phyloP scores from a whole-genome alignment of 2,888 invertebrate genomes.

The Hipparchia sbordonii region DNA sequence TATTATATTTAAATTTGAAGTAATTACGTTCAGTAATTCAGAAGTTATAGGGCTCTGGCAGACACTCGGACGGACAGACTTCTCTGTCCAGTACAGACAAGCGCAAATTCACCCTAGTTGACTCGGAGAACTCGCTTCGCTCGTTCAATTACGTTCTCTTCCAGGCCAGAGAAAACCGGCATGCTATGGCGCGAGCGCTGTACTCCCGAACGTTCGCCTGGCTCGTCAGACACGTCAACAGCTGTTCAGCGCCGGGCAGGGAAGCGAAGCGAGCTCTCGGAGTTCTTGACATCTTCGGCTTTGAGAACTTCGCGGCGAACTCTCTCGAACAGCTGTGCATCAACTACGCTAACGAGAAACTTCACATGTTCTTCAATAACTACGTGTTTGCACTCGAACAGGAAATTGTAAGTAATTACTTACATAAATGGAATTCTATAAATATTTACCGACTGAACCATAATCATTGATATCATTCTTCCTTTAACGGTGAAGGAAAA shows the following conservation, averaged over 20 bases:
- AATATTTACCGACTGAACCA: too few relatives aligned
- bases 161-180: slow-evolving; percentile 93
- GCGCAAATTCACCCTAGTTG: too few relatives aligned
- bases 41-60: too few relatives aligned
- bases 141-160: too few relatives aligned
- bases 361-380: slow-evolving; percentile 98
- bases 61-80: too few relatives aligned
- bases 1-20: too few relatives aligned
- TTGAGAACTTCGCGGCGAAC: slow-evolving; percentile 95
- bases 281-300: slow-evolving; percentile 96
- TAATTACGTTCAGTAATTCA: too few relatives aligned
- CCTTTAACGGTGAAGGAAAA: too few relatives aligned
- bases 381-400: slow-evolving; percentile 97
- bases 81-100: too few relatives aligned
- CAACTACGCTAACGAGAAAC: slow-evolving; percentile 96
- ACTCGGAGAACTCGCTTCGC: too few relatives aligned
- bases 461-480: too few relatives aligned
- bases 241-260: slow-evolving; percentile 94
- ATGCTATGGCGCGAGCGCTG: slow-evolving; percentile 96
- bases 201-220: slow-evolving; percentile 96
- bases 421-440: too few relatives aligned
- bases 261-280: slow-evolving; percentile 90
- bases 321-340: slow-evolving; percentile 97
- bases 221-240: slow-evolving; percentile 96
- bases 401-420: slow-evolving; percentile 89